Evolutionary conservation across 2,113 vertebrate genomes (phyloP).

Genomic region (Seriola dumerili): DNA sequence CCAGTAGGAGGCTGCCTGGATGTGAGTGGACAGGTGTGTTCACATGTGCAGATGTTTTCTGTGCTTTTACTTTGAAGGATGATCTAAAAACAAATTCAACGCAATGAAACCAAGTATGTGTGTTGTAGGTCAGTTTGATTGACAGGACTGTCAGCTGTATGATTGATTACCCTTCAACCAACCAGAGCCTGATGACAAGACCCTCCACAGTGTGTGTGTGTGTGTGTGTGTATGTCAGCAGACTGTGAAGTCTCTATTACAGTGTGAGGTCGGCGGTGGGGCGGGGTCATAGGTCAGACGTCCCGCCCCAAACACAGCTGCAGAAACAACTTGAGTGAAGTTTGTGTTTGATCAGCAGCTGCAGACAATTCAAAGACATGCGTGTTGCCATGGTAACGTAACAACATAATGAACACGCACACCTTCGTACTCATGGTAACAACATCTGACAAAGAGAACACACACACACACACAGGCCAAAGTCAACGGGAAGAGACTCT

Average conservation of each 20-base stretch:
- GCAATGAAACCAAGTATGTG: not conserved
- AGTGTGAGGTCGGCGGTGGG: constrained; percentile 18
- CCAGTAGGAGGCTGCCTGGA: not conserved
- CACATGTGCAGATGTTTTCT: not conserved
- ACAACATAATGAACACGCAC: too few relatives aligned
- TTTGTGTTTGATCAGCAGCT: not conserved
- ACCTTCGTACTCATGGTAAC: too few relatives aligned
- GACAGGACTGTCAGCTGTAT: constrained; percentile 39
- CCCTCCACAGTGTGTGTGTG: constrained; percentile 12
- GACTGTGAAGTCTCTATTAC: constrained; percentile 46
- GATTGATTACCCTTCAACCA: constrained; percentile 49
- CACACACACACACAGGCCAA: not conserved
- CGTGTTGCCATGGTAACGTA: too few relatives aligned
- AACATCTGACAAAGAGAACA: too few relatives aligned
- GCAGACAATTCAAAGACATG: too few relatives aligned
- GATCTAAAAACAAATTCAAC: too few relatives aligned
- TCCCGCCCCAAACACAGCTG: constrained; percentile 7
- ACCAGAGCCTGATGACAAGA: not conserved
- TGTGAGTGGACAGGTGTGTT: not conserved
- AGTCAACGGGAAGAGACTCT: constrained; percentile 2
- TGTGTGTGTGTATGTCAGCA: constrained; percentile 36
- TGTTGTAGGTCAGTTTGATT: constrained; percentile 8
- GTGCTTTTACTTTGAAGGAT: not conserved
- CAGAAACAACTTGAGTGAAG: not conserved
- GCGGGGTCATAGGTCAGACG: constrained; percentile 37